Evolutionary conservation across 2,888 invertebrate genomes (phyloP).

Genomic region (Elegia similella): DNA sequence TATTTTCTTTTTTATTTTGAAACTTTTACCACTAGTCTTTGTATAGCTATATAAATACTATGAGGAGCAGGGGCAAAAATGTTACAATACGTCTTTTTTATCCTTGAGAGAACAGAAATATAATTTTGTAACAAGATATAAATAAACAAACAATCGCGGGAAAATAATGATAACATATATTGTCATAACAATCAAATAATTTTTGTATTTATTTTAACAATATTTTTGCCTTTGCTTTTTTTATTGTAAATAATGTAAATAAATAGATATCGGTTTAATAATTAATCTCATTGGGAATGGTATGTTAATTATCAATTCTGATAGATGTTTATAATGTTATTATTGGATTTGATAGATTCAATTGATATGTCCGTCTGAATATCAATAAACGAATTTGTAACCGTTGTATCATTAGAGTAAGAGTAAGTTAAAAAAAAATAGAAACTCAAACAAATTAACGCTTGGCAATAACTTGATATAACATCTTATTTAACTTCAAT

Average conservation of each 20-base stretch:
- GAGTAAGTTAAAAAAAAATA: slow-evolving; percentile 45
- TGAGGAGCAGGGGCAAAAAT: background rate
- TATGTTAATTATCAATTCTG: slow-evolving; percentile 48
- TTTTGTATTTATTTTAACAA: background rate
- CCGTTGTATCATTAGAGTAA: slow-evolving; percentile 74
- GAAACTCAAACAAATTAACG: slow-evolving; percentile 61
- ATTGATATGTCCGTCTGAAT: slow-evolving; percentile 74
- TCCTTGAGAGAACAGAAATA: too few relatives aligned
- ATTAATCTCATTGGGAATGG: slow-evolving; percentile 43
- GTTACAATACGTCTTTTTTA: too few relatives aligned
- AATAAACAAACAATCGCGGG: too few relatives aligned
- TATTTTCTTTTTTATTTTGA: slow-evolving; percentile 38
- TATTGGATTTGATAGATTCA: slow-evolving; percentile 71
- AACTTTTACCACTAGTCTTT: slow-evolving; percentile 59
- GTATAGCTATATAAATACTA: slow-evolving; percentile 40
- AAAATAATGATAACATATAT: too few relatives aligned
- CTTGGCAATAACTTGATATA: slow-evolving; percentile 75
- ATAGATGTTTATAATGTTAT: slow-evolving; percentile 59
- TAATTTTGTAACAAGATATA: too few relatives aligned
- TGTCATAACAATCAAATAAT: too few relatives aligned
- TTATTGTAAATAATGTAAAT: slow-evolving; percentile 57
- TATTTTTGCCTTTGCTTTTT: slow-evolving; percentile 29
- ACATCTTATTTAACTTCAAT: slow-evolving; percentile 37
- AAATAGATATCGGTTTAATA: slow-evolving; percentile 33
- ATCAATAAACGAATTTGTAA: slow-evolving; percentile 78